Base-by-base conservation (phyloP, 2,888 invertebrate genomes). In the Aphidius colemani region DNA sequence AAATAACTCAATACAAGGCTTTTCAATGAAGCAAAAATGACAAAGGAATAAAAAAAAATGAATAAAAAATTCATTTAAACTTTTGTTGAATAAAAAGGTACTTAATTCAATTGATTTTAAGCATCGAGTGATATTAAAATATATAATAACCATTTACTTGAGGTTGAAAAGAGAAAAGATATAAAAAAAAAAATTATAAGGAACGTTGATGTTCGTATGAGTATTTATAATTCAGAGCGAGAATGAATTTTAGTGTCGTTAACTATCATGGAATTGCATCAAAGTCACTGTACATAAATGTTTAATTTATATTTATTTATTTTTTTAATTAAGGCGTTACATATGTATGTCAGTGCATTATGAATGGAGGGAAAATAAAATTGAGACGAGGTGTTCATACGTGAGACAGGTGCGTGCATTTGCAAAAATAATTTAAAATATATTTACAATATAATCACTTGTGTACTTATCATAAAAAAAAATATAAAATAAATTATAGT, bases 221-320 rank as follows among this genome's bases (percentile, higher is more conserved):
- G 13, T 18, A 18, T 63, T 68, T 59, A 60, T 53, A 63, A 63
- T 53, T 64, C 63, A 66, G 56, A 60, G 57, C 53, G 53, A 61
- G 50, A 55, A 66, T 66, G 65, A 58, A 65, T 67, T 68, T 63
- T 59, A 60, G 64, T 69, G 66, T 69, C 69, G 65, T 68, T 57
- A 69, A 65, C 66, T 9, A 46, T 57, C 57, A 57, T 40, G 46
- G 46, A 45, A 40, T 45, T 57, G 57, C 48, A 46, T 57, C 46
- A 57, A 46, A 39, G 11, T 45, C 30, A n/a, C 46, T 46, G 57
- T 30, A 4, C 0, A 30, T 30, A 30, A 30, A 30, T 30, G 30
- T 30, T 30, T 18, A 18, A 18, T 30, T 30, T 30, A 3, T 3
- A 30, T 30, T 30, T 30, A 30, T 30, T 30, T 30, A 30, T 5